phyloP scores from a whole-genome alignment of 2,113 vertebrate genomes.

The Nothobranchius furzeri region DNA sequence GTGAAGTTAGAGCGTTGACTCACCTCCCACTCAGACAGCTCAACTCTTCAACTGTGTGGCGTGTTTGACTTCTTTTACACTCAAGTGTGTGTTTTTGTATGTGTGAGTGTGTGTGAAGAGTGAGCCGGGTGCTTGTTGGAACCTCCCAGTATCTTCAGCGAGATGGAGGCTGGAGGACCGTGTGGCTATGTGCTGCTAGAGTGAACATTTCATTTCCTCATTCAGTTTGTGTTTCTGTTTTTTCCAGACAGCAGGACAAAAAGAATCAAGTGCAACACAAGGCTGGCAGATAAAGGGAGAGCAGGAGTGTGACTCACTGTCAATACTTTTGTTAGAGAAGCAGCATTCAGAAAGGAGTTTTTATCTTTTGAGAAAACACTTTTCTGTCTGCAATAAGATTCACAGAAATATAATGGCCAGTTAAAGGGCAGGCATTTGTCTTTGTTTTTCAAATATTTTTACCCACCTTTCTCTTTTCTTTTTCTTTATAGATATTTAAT shows the following conservation, averaged over 20 bases:
- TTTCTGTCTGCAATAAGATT: constrained; percentile 8
- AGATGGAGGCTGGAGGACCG: constrained; percentile 47
- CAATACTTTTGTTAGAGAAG: too few species aligned
- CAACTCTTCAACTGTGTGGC: constrained; percentile 15
- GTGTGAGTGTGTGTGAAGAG: constrained; percentile 9
- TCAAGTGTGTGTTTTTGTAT: constrained; percentile 17
- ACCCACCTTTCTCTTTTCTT: too few species aligned
- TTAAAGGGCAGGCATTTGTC: neutral
- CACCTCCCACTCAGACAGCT: constrained; percentile 33
- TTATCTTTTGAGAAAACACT: constrained; percentile 14
- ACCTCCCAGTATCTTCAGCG: constrained; percentile 26
- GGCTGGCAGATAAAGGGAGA: constrained; percentile 13
- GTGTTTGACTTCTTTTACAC: constrained; percentile 20
- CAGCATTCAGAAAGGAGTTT: neutral
- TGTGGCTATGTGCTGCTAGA: constrained; percentile 10
- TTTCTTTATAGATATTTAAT: too few species aligned
- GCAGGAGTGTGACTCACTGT: neutral
- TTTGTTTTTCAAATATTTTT: neutral
- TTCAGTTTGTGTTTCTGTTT: constrained; percentile 19
- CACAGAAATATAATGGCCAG: constrained; percentile 18
- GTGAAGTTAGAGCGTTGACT: constrained; percentile 31
- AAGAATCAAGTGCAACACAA: neutral
- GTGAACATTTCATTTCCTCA: constrained; percentile 32
- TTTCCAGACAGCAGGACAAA: neutral
- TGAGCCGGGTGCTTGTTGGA: constrained; percentile 23